Base-by-base conservation (phyloP, 2,113 vertebrate genomes). In the Daubentonia madagascariensis region DNA sequence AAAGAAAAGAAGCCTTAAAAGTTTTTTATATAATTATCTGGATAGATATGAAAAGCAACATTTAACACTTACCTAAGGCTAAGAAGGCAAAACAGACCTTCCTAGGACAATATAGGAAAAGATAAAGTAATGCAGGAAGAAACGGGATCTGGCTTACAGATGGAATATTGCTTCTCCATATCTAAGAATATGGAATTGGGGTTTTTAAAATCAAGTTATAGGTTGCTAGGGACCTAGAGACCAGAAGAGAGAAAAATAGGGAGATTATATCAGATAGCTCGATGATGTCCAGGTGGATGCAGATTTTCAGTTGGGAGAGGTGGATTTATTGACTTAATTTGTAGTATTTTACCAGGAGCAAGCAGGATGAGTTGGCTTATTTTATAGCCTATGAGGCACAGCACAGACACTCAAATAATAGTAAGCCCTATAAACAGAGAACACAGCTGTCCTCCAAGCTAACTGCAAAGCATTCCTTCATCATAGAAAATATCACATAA, bases 251-350 rank as follows among this genome's bases (percentile, higher is more conserved):
- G n/a, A 50, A 45, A 59, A 54, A 76, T 6, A 72, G 40, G 59
- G 43, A 37, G 43, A 84, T 32, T 32, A 70, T 43, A 88, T 65
- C 81, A 85, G 37, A 83, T 30, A 81, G 32, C 43, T 89, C 35
- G 17, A 37, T n/a, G 14, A 45, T 48, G 35, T 83, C 59, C 59
- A 73, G 28, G 43, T 5, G n/a, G 48, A 37, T 6, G 25, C 25
- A 79, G 61, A 23, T 57, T 75, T 92, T 94, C 73, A 63, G 22
- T 1, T 78, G 43, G 73, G n/a, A 92, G 43, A 78, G 10, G 83
- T 93, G 37, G n/a, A 84, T 96, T 95, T 94, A 89, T 48, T 37
- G 72, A 95, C 5, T 88, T 52, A 67, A 61, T 76, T 13, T 78
- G n/a, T 6, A 80, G 89, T 83, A 40, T 54, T 89, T 89, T 50